Evolutionary conservation across 2,113 vertebrate species (phyloP).

Genomic region (Mesitornis unicolor): DNA sequence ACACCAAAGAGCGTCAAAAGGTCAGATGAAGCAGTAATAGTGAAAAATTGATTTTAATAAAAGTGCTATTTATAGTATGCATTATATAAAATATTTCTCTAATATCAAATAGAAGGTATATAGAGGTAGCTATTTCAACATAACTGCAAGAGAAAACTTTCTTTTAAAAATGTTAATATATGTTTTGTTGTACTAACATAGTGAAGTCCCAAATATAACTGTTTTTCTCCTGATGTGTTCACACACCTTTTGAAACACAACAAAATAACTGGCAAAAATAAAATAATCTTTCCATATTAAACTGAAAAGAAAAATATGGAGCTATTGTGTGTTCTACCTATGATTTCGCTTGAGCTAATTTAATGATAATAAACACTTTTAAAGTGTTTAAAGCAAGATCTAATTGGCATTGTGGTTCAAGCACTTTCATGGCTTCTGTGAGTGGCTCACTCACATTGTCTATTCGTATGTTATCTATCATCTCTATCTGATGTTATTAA

Average conservation of each 20-base stretch:
- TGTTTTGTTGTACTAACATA: not conserved
- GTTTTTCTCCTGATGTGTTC: not conserved
- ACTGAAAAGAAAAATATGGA: not conserved
- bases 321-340: not conserved
- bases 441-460: not conserved
- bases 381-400: not conserved
- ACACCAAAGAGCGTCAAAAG: conserved; percentile 73
- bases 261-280: not conserved
- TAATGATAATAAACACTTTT: not conserved
- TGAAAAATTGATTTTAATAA: not conserved
- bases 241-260: not conserved
- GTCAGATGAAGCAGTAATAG: conserved; percentile 59
- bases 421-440: not conserved
- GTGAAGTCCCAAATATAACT: not conserved
- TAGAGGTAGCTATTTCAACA: not conserved
- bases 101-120: not conserved
- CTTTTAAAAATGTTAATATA: not conserved
- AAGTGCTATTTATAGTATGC: not conserved
- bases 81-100: not conserved
- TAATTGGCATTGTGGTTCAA: not conserved
- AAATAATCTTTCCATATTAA: not conserved
- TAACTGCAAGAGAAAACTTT: not conserved
- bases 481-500: not conserved
- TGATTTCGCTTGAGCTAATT: not conserved
- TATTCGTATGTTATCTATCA: not conserved